A percentile compares a stretch with the other conserved stretches of the same genome.
Evolutionary conservation across 1,140 invertebrate genomes (phyloP).

Genomic region (Onthophagus taurus): DNA sequence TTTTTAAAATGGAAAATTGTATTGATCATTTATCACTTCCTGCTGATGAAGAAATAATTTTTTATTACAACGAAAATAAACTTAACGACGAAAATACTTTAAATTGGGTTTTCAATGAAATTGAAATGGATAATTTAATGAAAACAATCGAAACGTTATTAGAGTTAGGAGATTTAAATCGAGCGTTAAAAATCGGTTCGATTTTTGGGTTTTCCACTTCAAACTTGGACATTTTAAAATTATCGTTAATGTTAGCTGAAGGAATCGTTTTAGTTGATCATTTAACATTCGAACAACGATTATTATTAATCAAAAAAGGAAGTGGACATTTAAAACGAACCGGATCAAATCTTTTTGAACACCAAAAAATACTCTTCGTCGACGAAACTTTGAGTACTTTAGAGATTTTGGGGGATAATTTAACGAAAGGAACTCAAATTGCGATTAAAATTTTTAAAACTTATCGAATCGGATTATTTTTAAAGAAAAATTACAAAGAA

Average conservation of each 20-base stretch:
- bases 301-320: constrained; percentile 29
- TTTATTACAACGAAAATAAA: no score
- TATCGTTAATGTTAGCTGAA: constrained; percentile 42
- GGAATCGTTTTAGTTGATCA: constrained; percentile 35
- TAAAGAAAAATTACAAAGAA: constrained; percentile 45
- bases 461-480: constrained; percentile 44
- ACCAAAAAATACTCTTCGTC: constrained; percentile 6
- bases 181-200: constrained; percentile 40
- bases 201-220: constrained; percentile 38
- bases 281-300: constrained; percentile 31
- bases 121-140: constrained; percentile 28
- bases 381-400: constrained; percentile 27
- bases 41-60: no score
- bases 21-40: no score
- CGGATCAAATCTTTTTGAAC: background rate
- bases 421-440: constrained; percentile 42
- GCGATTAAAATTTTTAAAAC: constrained; percentile 44
- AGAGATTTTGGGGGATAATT: constrained; percentile 29
- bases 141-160: constrained; percentile 32
- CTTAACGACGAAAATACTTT: no score
- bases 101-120: constrained; percentile 18
- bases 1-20: constrained; percentile 38
- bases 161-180: constrained; percentile 29
- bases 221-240: constrained; percentile 41
- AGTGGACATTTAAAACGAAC: constrained; percentile 22